Evolutionary conservation across 30 jellyfish, hydroid and myxozoan species (phyloP), one percentile per base, ranked within the genome.

Genomic region (Calvadosia cruxmelitensis): DNA sequence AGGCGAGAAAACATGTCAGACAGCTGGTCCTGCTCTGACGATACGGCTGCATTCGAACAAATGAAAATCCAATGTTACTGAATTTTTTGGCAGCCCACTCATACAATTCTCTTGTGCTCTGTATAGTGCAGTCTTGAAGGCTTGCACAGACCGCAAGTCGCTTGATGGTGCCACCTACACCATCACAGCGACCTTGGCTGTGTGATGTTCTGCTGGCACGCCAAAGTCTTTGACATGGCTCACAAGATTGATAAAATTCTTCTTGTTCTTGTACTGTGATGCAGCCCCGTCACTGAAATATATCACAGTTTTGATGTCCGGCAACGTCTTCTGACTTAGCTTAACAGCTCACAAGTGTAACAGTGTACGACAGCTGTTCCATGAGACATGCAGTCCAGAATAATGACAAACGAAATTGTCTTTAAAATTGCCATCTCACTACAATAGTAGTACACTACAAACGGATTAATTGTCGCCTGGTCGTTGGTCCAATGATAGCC

Each of bases 161-260:
- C 64, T 69, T 78, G 78, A 78, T 63, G 0, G 90, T 73, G 0
- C 91, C 86, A 33, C 93, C 93, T 1, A 80, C 63, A 25, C 93
- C 93, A 72, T 80, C 85, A 64, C 75, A 80, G 1, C 75, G 93
- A 28, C 92, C 78, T 66, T 80, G 63, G 48, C 93, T 75, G 33
- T 81, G 85, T 48, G 77, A 51, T 28, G 83, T 81, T 77, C 90
- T 62, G 77, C 77, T 24, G 77, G 78, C 20, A 78, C 66, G 5
- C 84, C 92, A 68, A 68, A 80, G 57, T 80, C 83, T 23, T 70
- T 20, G 36, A 68, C 31, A 33, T 78, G 83, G 29, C 42, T 2
- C 29, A 79, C 53, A 20, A 78, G 77, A 63, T 78, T 68, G 0
- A 31, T 0, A 53, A 69, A 69, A 48, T 68, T 67, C 20, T 76